Conservation (phyloP, 2,113 vertebrate species). For the Aythya baeri region DNA sequence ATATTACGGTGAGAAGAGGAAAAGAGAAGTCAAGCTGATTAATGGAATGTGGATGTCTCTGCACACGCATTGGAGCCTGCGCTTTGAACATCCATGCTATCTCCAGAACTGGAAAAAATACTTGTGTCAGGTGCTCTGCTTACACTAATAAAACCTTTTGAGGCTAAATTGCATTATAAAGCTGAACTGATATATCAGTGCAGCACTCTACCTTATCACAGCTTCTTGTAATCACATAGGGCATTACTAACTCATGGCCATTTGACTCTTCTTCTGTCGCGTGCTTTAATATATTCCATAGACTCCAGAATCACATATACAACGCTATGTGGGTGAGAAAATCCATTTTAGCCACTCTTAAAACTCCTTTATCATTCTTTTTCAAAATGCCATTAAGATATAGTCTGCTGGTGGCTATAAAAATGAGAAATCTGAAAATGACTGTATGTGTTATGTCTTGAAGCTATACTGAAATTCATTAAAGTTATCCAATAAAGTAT, state of each 20-base stretch:
- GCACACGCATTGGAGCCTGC: not conserved
- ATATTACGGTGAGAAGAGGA: not conserved
- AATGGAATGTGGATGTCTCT: not conserved
- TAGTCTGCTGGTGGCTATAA: slow-evolving; percentile 50
- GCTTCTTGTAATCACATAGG: rapidly evolving
- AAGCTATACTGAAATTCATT: slow-evolving; percentile 58
- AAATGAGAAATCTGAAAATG: slow-evolving; percentile 70
- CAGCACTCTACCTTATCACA: not conserved
- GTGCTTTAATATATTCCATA: not conserved
- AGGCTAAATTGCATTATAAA: not conserved
- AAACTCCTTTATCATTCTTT: slow-evolving; percentile 35
- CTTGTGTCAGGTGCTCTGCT: not conserved
- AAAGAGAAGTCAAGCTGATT: not conserved
- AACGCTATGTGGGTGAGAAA: not conserved
- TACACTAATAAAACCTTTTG: not conserved
- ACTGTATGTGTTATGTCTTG: slow-evolving; percentile 55
- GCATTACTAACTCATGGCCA: not conserved
- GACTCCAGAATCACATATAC: not conserved
- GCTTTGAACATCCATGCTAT: not conserved
- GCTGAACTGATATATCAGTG: not conserved
- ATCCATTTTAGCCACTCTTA: not conserved
- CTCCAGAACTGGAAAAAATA: not conserved
- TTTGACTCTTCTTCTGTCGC: not conserved
- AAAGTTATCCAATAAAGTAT: slow-evolving; percentile 60
- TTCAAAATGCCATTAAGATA: slow-evolving; percentile 38